Percentiles rank a stretch among this genome's conserved stretches.
phyloP scores from a whole-genome alignment of 2,113 vertebrate genomes.

The Amphiprion ocellaris region DNA sequence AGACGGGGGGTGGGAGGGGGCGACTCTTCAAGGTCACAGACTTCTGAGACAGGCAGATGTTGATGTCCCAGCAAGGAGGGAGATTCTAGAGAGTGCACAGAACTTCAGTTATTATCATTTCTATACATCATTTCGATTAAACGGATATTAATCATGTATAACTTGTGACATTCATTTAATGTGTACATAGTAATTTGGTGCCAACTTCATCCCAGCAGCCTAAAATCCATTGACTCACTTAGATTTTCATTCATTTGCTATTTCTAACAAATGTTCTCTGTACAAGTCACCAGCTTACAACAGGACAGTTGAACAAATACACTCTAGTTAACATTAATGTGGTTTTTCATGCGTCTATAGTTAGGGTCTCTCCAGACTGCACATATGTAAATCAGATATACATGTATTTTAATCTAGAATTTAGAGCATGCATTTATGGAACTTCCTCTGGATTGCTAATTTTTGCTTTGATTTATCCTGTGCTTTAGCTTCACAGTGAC shows the following conservation, averaged over 20 bases:
- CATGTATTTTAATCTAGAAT: not conserved
- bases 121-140: not conserved
- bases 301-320: too few species aligned
- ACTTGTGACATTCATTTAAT: too few species aligned
- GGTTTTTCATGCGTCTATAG: too few species aligned
- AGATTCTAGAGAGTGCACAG: not conserved
- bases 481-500: not conserved
- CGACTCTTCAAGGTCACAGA: slow-evolving; percentile 74
- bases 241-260: not conserved
- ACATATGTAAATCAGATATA: too few species aligned
- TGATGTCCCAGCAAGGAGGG: slow-evolving; percentile 25
- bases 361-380: too few species aligned
- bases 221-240: not conserved
- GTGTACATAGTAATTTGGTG: not conserved
- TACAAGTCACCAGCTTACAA: too few species aligned
- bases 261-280: not conserved
- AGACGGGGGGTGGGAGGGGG: not conserved
- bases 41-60: slow-evolving; percentile 47
- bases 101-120: not conserved
- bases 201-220: not conserved
- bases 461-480: not conserved
- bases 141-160: not conserved
- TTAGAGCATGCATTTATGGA: not conserved
- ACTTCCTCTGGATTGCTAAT: not conserved
- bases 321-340: too few species aligned